Evolutionary conservation across 2,888 invertebrate genomes (phyloP).

Genomic region (Leptinotarsa juncta): DNA sequence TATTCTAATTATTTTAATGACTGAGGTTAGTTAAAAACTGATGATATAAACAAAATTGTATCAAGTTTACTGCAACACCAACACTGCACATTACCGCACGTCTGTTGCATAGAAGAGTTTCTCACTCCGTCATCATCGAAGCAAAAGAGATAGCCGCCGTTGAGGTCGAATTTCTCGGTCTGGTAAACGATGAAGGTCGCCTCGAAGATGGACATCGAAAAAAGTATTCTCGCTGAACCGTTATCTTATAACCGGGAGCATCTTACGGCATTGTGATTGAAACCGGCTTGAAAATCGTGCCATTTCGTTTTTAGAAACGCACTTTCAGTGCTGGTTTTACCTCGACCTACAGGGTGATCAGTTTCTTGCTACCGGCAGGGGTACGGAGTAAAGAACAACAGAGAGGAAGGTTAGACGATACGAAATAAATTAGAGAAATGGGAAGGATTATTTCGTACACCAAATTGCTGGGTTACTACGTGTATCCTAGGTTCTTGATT

Average conservation of each 20-base stretch:
- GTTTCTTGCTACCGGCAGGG: neutral
- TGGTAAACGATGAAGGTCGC: conserved; percentile 61
- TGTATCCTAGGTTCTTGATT: no score
- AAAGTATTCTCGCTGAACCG: conserved; percentile 44
- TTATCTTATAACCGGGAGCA: conserved; percentile 49
- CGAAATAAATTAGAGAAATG: no score
- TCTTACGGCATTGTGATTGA: conserved; percentile 43
- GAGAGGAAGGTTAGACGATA: neutral
- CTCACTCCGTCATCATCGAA: conserved; percentile 10
- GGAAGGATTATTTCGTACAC: no score
- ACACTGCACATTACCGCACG: neutral
- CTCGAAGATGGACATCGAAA: conserved; percentile 48
- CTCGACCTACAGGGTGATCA: conserved; percentile 31
- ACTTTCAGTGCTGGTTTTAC: conserved; percentile 40
- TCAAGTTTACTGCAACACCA: no score
- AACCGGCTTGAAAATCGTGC: conserved; percentile 42
- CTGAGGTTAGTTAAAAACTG: no score
- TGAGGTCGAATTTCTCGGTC: conserved; percentile 63
- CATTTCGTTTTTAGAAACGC: conserved; percentile 46
- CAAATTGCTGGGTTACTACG: no score
- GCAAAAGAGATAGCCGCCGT: conserved; percentile 44
- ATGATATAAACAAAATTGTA: no score
- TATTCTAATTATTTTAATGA: no score
- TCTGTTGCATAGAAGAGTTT: neutral
- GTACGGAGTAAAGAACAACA: neutral